Percentiles rank a stretch among this genome's conserved stretches.
phyloP scores from a whole-genome alignment of 2,888 invertebrate genomes.

The Poecilobothrus nobilitatus region DNA sequence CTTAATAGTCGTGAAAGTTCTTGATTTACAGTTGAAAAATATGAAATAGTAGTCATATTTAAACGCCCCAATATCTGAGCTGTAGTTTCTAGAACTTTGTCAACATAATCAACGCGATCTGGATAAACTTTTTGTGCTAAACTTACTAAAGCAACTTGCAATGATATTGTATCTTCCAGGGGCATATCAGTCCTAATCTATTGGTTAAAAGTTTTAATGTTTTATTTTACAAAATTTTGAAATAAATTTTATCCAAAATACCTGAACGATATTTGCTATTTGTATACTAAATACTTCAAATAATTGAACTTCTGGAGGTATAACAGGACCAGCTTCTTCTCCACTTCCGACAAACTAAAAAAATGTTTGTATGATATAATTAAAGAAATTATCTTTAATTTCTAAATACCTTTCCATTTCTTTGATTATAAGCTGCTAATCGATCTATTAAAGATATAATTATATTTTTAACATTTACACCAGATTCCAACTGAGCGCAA shows the following conservation, averaged over 20 bases:
- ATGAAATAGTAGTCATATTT: conserved; percentile 55
- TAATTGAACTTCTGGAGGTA: conserved; percentile 80
- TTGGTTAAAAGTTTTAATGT: not conserved
- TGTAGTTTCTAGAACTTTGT: conserved; percentile 87
- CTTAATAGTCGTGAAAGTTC: conserved; percentile 89
- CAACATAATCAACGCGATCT: conserved; percentile 87
- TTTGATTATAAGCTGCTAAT: conserved; percentile 74
- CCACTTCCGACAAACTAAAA: conserved; percentile 1
- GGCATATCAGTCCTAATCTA: conserved; percentile 91
- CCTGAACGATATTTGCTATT: conserved; percentile 90
- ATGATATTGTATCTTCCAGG: conserved; percentile 86
- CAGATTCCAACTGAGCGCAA: conserved; percentile 90
- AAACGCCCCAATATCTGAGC: conserved; percentile 83
- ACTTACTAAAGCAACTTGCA: conserved; percentile 90
- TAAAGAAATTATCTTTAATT: not conserved
- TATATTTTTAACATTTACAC: conserved; percentile 96
- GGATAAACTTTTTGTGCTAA: conserved; percentile 95
- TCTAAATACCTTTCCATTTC: conserved; percentile 50
- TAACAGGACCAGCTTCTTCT: conserved; percentile 46
- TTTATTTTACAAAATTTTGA: not conserved
- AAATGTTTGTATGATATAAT: not conserved
- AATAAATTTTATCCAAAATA: conserved; percentile 29
- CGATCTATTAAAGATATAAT: conserved; percentile 94
- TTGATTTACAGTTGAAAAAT: conserved; percentile 64
- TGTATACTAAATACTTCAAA: conserved; percentile 98